Evolutionary conservation across 2,113 vertebrate species (phyloP), one percentile per base, ranked within the genome.

Genomic region (Sigmodon hispidus): DNA sequence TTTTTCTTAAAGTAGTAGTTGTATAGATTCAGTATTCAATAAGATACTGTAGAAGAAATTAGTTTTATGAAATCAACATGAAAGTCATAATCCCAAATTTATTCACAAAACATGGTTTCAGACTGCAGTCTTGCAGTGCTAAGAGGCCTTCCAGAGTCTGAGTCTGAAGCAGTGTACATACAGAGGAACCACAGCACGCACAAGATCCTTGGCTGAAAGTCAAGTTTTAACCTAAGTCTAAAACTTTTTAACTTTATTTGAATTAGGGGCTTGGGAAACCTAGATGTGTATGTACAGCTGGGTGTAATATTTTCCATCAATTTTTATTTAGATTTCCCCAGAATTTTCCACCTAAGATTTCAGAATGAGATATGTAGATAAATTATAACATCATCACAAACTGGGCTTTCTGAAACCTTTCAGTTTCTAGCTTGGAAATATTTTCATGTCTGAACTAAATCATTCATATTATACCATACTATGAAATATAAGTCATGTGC

Each of bases 41-140:
- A 79, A 9, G 0, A 48, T 3, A 34, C 67, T 34, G 67, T 13
- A 83, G 67, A 15, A 24, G 7, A 94, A 80, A 59, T 91, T n/a
- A 90, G 29, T 87, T 87, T 96, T 67, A 96, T 72, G 50, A 75
- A 95, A 80, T 36, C 59, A 59, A 89, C 95, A 55, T 50, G 4
- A 57, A 92, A 94, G 72, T 16, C 61, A 13, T 57, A 76, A 85
- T 10, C 84, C 90, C 76, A 63, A 63, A 59, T 75, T 75, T 52
- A 65, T 89, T 26, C 29, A 72, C 2, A 87, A 50, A 5, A 79
- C 83, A 95, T 63, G 19, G 29, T 63, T 93, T 87, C 21, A 55
- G 57, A 90, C 81, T 84, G 6, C 67, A 19, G 85, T 87, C 63
- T 34, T 34, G 12, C 8, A 76, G 1, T 52, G 8, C 9, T 1